These are phyloP conservation scores for Noctua pronuba DNA, from an alignment of 2,888 invertebrate species.

Conservation along the genomic window DNA sequence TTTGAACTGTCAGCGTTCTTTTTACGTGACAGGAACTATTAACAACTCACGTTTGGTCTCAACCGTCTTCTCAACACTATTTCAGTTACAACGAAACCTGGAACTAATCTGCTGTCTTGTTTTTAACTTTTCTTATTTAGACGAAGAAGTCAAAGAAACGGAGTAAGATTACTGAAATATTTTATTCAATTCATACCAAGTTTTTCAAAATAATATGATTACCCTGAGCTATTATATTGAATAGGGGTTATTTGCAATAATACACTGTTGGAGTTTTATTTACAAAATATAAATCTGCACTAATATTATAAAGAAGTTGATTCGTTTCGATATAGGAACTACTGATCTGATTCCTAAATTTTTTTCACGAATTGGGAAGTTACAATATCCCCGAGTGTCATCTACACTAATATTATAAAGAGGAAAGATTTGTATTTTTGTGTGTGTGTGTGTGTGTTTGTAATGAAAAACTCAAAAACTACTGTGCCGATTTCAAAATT, in stretches of 20 bases:
- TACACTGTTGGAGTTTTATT: neutral
- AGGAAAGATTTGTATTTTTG: too few species aligned
- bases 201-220: too few species aligned
- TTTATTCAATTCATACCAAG: neutral
- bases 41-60: neutral
- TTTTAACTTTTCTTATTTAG: neutral
- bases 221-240: too few species aligned
- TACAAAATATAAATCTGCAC: neutral
- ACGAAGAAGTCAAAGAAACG: neutral
- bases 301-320: neutral
- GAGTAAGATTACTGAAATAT: neutral
- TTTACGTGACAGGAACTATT: too few species aligned
- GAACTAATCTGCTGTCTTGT: neutral
- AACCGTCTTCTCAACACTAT: neutral
- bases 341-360: neutral
- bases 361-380: neutral
- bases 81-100: neutral
- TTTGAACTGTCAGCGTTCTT: too few species aligned
- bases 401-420: too few species aligned
- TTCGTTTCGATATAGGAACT: neutral
- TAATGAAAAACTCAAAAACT: too few species aligned
- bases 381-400: neutral
- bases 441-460: too few species aligned
- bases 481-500: too few species aligned
- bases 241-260: too few species aligned